A percentile compares a stretch with the other conserved stretches of the same genome.
Evolutionary conservation across 2,113 vertebrate genomes (phyloP).

Genomic region (Cyanoderma ruficeps): DNA sequence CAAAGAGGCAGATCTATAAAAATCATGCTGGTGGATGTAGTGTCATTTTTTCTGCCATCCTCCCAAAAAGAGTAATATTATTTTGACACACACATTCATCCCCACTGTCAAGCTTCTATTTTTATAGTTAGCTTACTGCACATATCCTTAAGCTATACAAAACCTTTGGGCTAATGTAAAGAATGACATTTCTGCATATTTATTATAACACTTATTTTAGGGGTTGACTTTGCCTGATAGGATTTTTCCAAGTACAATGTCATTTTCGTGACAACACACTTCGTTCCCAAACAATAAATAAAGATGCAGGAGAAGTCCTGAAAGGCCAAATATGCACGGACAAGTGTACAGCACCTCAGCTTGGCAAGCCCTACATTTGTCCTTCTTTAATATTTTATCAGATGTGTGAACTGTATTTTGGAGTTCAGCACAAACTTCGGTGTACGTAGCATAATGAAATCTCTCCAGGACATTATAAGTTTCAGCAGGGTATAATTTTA

Average conservation of each 20-base stretch:
- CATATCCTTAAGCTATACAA: constrained; percentile 82
- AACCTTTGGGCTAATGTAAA: constrained; percentile 84
- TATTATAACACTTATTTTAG: constrained; percentile 77
- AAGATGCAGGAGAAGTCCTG: constrained; percentile 46
- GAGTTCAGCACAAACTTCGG: constrained; percentile 30
- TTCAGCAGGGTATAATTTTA: constrained; percentile 19
- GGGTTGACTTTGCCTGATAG: constrained; percentile 77
- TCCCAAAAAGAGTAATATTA: constrained; percentile 83
- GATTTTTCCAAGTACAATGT: constrained; percentile 75
- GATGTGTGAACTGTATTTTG: not conserved
- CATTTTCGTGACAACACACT: constrained; percentile 70
- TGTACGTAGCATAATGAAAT: constrained; percentile 7
- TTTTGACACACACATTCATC: constrained; percentile 84
- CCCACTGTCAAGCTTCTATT: constrained; percentile 83
- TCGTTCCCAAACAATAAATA: constrained; percentile 61
- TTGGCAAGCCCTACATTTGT: constrained; percentile 36
- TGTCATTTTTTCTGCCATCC: constrained; percentile 77
- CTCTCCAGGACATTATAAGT: constrained; percentile 35
- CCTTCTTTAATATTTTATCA: constrained; percentile 63
- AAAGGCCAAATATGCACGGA: constrained; percentile 68
- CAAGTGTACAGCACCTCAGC: constrained; percentile 39
- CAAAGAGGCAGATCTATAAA: constrained; percentile 81
- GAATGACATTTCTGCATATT: constrained; percentile 83
- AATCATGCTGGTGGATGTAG: constrained; percentile 77
- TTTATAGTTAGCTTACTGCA: constrained; percentile 80